A percentile compares a stretch with the other conserved stretches of the same genome.
Evolutionary conservation across 2,888 invertebrate species (phyloP).

Genomic region (Adela reaumurella): DNA sequence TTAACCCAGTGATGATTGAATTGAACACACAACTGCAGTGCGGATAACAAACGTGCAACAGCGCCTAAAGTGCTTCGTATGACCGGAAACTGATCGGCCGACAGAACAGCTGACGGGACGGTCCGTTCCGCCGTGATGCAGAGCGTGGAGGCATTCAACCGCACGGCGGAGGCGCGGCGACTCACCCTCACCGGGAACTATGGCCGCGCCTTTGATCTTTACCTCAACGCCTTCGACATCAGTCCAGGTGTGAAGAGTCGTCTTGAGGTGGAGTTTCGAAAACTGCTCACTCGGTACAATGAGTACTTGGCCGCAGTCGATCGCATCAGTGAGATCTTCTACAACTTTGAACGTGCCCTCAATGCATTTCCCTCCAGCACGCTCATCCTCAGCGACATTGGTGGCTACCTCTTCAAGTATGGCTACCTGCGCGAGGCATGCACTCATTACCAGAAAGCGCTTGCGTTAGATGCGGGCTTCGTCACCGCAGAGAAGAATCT

Average conservation of each 20-base stretch:
- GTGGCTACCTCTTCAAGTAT: conserved; percentile 44
- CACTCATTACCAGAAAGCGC: conserved; percentile 52
- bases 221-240: conserved; percentile 26
- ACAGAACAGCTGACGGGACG: too few species aligned
- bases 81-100: too few species aligned
- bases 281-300: conserved; percentile 21
- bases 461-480: conserved; percentile 43
- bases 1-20: too few species aligned
- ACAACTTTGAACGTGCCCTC: conserved; percentile 26
- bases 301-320: conserved; percentile 18
- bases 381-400: conserved; percentile 32
- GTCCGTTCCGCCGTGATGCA: too few species aligned
- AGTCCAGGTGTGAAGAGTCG: conserved; percentile 17
- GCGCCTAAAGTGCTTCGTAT: too few species aligned
- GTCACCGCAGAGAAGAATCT: conserved; percentile 63
- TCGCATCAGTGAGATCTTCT: conserved; percentile 28
- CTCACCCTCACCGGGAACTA: conserved; percentile 20
- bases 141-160: conserved; percentile 5
- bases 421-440: conserved; percentile 55
- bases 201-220: conserved; percentile 29
- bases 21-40: too few species aligned
- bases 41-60: too few species aligned
- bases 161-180: conserved; percentile 23
- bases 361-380: conserved; percentile 25
- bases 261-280: conserved; percentile 27